Base-by-base conservation (phyloP, 2,113 vertebrate genomes). In the Synodontis membranacea region DNA sequence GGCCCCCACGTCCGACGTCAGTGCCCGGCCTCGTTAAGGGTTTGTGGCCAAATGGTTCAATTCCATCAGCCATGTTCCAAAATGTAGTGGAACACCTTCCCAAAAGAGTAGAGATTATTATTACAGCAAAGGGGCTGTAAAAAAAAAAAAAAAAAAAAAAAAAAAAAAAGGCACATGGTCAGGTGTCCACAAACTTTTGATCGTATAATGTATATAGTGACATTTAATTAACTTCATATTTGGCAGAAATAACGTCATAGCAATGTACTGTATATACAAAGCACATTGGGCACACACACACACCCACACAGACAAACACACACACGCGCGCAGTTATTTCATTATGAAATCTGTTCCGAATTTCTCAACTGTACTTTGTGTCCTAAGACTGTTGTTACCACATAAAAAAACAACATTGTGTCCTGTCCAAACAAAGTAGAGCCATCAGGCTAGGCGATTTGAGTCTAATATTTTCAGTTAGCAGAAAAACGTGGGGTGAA, bases 331-430 rank as follows among this genome's bases (percentile, higher is more conserved):
- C 25, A 76, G 72, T 75, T 75, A 75, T 48, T 75, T 46, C 23
- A 4, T 72, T 46, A 46, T 74, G 70, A 74, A 74, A 74, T 74
- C 70, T 44, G 23, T 44, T 25, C 17, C 17, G 10, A 74, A 25
- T 75, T 46, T 46, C 72, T 46, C 72, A 75, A 75, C 23, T 75
- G 72, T 25, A 48, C 23, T 75, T n/a, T 15, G 42, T 75, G 42
- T 75, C 42, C 72, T 46, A 75, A 75, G 42, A 75, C 42, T 75
- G 72, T 6, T 46, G 72, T 46, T 75, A 46, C 72, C 72, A 75
- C 72, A 75, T 19, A 72, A 25, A 42, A 42, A 72, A 42, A 42
- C 8, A 48, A 28, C 42, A 75, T 28, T n/a, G 12, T 75, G 15
- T 75, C 42, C 23, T 48, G n/a, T 75, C 72, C 72, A 75, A n/a